These are phyloP conservation scores for Leptosomus discolor DNA, from an alignment of 2,113 vertebrate genomes.

Conservation along the genomic window DNA sequence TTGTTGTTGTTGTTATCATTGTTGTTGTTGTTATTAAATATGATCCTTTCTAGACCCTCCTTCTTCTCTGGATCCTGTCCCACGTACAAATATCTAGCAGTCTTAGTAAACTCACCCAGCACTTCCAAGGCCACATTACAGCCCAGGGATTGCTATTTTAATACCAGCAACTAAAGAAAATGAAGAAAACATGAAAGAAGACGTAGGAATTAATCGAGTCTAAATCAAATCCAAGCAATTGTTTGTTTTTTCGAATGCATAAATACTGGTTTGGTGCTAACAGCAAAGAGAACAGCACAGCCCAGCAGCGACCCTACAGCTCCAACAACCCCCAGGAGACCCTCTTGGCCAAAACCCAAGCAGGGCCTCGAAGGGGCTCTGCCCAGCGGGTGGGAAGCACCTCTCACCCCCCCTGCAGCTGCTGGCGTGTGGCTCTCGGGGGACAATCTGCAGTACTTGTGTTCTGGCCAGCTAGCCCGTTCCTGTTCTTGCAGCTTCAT, in stretches of 20 bases:
- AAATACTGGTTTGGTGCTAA: not conserved
- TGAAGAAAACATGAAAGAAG: not conserved
- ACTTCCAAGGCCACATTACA: not conserved
- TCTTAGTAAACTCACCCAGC: not conserved
- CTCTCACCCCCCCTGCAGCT: not conserved
- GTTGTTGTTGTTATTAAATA: not conserved
- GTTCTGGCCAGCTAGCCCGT: not conserved
- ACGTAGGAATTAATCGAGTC: not conserved
- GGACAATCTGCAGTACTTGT: fast-evolving
- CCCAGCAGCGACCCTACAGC: not conserved
- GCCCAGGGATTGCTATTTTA: not conserved
- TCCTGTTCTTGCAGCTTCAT: not conserved
- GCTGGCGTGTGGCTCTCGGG: fast-evolving
- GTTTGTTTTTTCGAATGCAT: not conserved
- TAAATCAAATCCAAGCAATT: not conserved
- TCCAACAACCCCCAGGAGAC: fast-evolving
- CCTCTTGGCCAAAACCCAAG: not conserved
- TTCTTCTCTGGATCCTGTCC: not conserved
- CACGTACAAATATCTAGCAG: not conserved
- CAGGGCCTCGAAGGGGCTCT: fast-evolving
- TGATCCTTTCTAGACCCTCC: not conserved
- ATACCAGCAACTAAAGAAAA: not conserved
- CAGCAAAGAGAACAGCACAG: not conserved
- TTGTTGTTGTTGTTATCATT: not conserved
- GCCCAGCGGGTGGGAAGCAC: too few species aligned